Evolutionary conservation across 2,797 vertebrate species (phyloP).

Genomic region (Sorex maritimensis): DNA sequence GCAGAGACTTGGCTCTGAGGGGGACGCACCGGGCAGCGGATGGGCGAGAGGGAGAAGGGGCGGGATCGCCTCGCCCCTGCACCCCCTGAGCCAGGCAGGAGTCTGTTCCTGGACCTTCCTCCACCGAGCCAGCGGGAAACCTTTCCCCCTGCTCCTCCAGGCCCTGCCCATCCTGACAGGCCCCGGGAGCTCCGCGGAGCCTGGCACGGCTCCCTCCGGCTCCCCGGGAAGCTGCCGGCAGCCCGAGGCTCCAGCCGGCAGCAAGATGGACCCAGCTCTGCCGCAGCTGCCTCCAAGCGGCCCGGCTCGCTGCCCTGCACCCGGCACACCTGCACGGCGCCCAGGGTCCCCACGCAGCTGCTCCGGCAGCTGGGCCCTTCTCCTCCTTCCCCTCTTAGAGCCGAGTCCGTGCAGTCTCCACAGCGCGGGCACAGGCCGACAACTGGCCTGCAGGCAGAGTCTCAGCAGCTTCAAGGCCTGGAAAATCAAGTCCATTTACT

Average conservation of each 20-base stretch:
- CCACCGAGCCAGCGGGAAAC: too few species aligned
- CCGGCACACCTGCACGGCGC: not conserved
- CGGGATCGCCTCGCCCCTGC: not conserved
- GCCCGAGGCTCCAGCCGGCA: constrained; percentile 44
- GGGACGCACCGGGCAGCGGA: constrained; percentile 51
- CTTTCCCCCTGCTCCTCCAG: too few species aligned
- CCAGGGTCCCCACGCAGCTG: not conserved
- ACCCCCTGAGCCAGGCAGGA: constrained; percentile 38
- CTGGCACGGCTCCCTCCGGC: constrained; percentile 42
- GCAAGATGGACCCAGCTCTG: constrained; percentile 35
- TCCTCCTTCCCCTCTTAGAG: too few species aligned
- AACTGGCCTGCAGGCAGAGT: too few species aligned
- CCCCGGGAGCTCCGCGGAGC: constrained; percentile 9
- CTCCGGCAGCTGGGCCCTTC: too few species aligned
- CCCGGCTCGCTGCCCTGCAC: not conserved
- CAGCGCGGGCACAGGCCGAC: too few species aligned
- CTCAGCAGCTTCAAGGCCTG: too few species aligned
- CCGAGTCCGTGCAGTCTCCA: too few species aligned
- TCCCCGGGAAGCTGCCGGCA: constrained; percentile 71
- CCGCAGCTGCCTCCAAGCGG: constrained; percentile 74
- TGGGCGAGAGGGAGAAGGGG: constrained; percentile 54
- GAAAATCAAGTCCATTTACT: too few species aligned
- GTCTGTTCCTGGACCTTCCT: not conserved
- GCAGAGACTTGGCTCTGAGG: not conserved
- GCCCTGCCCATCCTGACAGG: not conserved